Evolutionary conservation across 1,140 invertebrate species (phyloP).

Genomic region (Coelopa frigida): DNA sequence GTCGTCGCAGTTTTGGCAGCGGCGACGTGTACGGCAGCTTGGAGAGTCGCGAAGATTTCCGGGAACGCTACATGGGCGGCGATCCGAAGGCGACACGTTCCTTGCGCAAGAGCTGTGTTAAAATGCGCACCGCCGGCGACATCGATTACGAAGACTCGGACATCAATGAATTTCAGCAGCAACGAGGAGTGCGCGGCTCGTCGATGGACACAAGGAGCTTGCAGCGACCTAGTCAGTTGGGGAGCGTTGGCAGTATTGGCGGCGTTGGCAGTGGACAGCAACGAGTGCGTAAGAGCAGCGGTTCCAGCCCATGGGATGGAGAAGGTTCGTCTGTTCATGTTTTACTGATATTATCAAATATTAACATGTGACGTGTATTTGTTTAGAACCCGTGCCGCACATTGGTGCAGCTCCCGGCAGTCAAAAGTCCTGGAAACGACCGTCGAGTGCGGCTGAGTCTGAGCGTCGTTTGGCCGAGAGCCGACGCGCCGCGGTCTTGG

Average conservation of each 20-base stretch:
- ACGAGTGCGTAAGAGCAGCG: slow-evolving; percentile 41
- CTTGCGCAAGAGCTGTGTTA: slow-evolving; percentile 32
- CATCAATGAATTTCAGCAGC: slow-evolving; percentile 33
- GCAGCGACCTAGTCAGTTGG: slow-evolving; percentile 32
- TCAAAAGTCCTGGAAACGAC: slow-evolving; percentile 54
- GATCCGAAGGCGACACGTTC: slow-evolving; percentile 31
- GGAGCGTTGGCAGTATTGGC: neutral
- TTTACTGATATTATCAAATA: neutral
- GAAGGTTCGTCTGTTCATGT: slow-evolving; percentile 32
- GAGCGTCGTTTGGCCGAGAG: slow-evolving; percentile 48
- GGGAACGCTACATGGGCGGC: slow-evolving; percentile 22
- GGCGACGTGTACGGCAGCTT: slow-evolving; percentile 41
- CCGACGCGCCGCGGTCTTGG: slow-evolving; percentile 31
- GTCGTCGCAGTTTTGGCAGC: slow-evolving; percentile 39
- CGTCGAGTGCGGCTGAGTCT: slow-evolving; percentile 54
- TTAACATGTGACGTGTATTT: neutral
- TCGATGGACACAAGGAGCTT: slow-evolving; percentile 25
- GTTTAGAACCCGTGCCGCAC: neutral
- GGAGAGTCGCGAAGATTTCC: slow-evolving; percentile 39
- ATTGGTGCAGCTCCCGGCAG: slow-evolving; percentile 46
- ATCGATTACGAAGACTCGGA: slow-evolving; percentile 44
- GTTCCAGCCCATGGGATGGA: slow-evolving; percentile 52
- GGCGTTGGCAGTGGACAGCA: slow-evolving; percentile 17
- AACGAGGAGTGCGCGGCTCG: slow-evolving; percentile 12
- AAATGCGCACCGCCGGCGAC: slow-evolving; percentile 29